Evolutionary conservation across 2,113 vertebrate genomes (phyloP).

Genomic region (Spermophilus dauricus): DNA sequence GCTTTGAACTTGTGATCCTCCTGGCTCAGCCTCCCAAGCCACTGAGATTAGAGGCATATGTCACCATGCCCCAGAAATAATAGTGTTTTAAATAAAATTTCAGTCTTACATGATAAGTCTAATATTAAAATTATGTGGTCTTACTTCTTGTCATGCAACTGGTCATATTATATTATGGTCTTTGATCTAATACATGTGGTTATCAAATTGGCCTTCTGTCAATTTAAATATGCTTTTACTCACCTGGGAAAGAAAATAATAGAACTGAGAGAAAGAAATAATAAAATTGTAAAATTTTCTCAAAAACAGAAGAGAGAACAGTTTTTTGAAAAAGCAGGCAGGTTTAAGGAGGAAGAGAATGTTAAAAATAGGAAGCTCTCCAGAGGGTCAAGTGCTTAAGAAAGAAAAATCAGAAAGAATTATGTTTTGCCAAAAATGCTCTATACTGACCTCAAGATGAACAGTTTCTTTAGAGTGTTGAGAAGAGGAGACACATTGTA

Average conservation of each 20-base stretch:
- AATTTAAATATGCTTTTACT: constrained; percentile 53
- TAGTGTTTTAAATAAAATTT: constrained; percentile 75
- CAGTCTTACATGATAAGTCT: constrained; percentile 62
- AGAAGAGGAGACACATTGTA: background rate
- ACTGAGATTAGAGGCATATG: too few relatives aligned
- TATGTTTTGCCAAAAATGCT: background rate
- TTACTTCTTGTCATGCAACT: constrained; percentile 37
- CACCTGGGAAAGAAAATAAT: background rate
- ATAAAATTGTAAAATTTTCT: background rate
- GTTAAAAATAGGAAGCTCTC: background rate
- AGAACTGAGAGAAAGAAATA: background rate
- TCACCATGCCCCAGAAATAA: background rate
- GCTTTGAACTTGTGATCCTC: too few relatives aligned
- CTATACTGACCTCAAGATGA: background rate
- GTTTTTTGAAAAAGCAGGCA: background rate
- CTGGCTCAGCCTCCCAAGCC: too few relatives aligned
- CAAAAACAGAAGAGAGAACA: background rate
- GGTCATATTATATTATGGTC: constrained; percentile 39
- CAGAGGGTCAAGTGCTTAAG: background rate
- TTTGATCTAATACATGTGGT: background rate
- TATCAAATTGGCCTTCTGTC: background rate
- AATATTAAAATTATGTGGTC: constrained; percentile 76
- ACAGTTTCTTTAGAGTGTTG: background rate
- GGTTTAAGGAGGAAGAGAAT: fast-evolving
- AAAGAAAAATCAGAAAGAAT: background rate